Conservation (phyloP, 2,888 invertebrate species). For the Acleris holmiana region DNA sequence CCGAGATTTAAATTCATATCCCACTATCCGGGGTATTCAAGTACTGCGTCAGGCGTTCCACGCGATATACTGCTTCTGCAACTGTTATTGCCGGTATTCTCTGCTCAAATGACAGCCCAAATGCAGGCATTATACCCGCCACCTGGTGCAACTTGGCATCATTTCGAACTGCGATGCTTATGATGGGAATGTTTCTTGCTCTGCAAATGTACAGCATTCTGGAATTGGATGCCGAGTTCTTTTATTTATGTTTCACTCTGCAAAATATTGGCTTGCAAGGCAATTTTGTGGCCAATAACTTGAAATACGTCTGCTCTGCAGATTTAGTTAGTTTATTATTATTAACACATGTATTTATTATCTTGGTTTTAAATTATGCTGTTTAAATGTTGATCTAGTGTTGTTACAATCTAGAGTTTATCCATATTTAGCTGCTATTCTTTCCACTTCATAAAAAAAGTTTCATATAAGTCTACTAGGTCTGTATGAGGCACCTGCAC, state of each 20-base stretch:
- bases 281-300: conserved; percentile 5
- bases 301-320: conserved; percentile 5
- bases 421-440: neutral
- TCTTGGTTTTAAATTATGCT: neutral
- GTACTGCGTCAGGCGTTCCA: conserved; percentile 26
- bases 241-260: neutral
- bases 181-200: conserved; percentile 17
- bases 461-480: conserved; percentile 18
- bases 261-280: neutral
- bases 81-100: conserved; percentile 41
- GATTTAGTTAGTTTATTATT: neutral
- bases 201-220: neutral
- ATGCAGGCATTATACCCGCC: conserved; percentile 43
- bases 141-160: conserved; percentile 32
- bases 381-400: neutral
- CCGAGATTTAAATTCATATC: conserved; percentile 37
- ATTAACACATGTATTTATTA: neutral
- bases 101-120: conserved; percentile 42
- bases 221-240: neutral
- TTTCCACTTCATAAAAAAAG: conserved; percentile 17
- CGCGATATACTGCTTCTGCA: conserved; percentile 39
- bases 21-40: conserved; percentile 31
- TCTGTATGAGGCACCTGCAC: conserved; percentile 28
- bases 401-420: too few relatives aligned
- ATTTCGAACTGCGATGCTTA: conserved; percentile 29